A percentile compares a stretch with the other conserved stretches of the same genome.
Conservation (phyloP, 2,888 invertebrate genomes). For the Caenorhabditis virilis region DNA sequence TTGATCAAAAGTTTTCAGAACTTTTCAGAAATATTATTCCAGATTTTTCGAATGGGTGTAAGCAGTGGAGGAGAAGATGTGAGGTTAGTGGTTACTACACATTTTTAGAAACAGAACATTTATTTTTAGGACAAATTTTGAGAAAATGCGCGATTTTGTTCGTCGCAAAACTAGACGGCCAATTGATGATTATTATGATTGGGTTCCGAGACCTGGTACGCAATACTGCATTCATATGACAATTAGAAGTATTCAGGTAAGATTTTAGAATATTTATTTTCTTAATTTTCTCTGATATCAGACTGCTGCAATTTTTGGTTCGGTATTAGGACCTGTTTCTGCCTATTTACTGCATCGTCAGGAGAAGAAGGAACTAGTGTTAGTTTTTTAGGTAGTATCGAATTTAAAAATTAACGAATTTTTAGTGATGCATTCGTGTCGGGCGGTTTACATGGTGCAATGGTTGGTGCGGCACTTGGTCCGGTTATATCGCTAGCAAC, state of each 20-base stretch:
- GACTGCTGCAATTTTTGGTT: constrained; percentile 53
- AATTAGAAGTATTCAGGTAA: constrained; percentile 54
- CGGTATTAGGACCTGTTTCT: constrained; percentile 48
- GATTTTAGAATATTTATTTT: background rate
- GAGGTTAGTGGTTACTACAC: constrained; percentile 7
- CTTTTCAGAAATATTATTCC: constrained; percentile 3
- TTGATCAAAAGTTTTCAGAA: too few relatives aligned
- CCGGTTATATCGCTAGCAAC: constrained; percentile 52
- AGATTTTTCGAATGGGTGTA: constrained; percentile 17
- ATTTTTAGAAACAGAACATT: constrained; percentile 1
- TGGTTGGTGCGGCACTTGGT: constrained; percentile 51
- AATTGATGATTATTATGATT: constrained; percentile 37
- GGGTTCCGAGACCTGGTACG: constrained; percentile 52
- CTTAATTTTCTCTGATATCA: too few relatives aligned
- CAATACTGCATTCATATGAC: constrained; percentile 63
- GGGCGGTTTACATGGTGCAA: constrained; percentile 52
- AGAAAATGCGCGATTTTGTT: constrained; percentile 28
- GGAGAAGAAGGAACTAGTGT: constrained; percentile 35
- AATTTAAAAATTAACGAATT: background rate
- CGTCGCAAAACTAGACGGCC: constrained; percentile 21
- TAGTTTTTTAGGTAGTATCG: background rate
- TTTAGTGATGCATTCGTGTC: constrained; percentile 44
- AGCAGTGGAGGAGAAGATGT: constrained; percentile 27
- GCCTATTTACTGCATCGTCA: constrained; percentile 30
- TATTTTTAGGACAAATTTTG: constrained; percentile 15